Evolutionary conservation across 2,888 invertebrate genomes (phyloP), one percentile per base, ranked within the genome.

Genomic region (Thereva nobilitata): DNA sequence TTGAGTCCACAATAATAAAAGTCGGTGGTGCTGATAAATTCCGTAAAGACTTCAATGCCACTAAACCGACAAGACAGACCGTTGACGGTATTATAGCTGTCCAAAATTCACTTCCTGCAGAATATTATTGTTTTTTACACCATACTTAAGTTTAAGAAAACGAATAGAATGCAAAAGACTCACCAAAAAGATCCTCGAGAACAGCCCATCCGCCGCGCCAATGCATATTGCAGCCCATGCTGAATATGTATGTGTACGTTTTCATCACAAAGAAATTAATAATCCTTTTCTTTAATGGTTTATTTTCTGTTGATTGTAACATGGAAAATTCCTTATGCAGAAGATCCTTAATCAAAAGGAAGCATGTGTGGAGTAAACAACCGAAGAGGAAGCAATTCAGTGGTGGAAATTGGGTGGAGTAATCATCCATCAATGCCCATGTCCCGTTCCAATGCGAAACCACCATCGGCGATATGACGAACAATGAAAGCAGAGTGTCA

Each of bases 391-490:
- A 85, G 53, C 40, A 79, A 82, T 71, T 69, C 66, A 57, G 63
- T 34, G 70, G 65, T 59, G 53, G 53, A 74, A 84, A 83, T 71
- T 83, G 82, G 54, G 81, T 74, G 0, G 75, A 68, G 72, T 84
- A 77, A 44, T 78, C 68, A 66, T 84, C 83, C 80, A 85, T 80
- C 56, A 84, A 74, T 40, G 75, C 76, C 86, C 86, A 87, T 10
- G 82, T 79, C 1, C 85, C 85, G 61, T 84, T 76, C 86, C 86
- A 87, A 70, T 82, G 82, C 2, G 80, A 79, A 2, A 86, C 80
- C 0, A 83, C 82, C 57, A 84, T 75, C 1, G 86, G 86, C 4
- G 68, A 67, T 9, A 73, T 68, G 1, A 73, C 63, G 38, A 73
- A 70, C 38, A 73, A 47, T 41, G 72, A 71, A 10, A 73, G 47